Percentiles rank a stretch among this genome's conserved stretches.
phyloP scores from a whole-genome alignment of 1,140 invertebrate genomes.

The Medauroidea extradentata region DNA sequence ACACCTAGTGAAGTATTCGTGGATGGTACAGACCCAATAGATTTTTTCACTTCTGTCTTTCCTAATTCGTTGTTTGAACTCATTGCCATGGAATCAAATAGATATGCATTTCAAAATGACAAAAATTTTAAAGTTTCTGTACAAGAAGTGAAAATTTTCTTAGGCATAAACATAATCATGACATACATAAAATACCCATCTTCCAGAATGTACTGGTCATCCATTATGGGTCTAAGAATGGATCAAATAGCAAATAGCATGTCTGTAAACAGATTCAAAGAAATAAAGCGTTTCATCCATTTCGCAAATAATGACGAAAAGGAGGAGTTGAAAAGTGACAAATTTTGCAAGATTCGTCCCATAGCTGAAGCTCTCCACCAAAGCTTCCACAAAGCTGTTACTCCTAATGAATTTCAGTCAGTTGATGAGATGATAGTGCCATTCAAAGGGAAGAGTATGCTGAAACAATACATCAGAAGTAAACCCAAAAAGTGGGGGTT shows the following conservation, averaged over 20 bases:
- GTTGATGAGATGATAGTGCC: slow-evolving; percentile 37
- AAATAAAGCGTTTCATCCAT: no score
- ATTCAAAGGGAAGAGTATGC: slow-evolving; percentile 28
- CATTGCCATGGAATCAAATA: slow-evolving; percentile 3
- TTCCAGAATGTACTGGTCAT: slow-evolving; percentile 17
- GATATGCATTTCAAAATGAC: slow-evolving; percentile 9
- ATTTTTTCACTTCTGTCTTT: slow-evolving; percentile 11
- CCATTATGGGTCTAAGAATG: slow-evolving; percentile 5
- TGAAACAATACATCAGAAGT: slow-evolving; percentile 31
- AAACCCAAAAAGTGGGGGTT: slow-evolving; percentile 39
- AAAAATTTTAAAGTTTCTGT: slow-evolving; percentile 10
- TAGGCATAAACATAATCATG: slow-evolving; percentile 18
- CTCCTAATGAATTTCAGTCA: slow-evolving; percentile 17
- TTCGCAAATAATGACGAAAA: no score
- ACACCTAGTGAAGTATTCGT: neutral
- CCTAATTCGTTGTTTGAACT: slow-evolving; percentile 3
- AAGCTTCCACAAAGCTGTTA: no score
- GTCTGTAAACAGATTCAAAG: no score
- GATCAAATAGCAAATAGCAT: slow-evolving; percentile 6
- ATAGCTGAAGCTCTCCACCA: no score
- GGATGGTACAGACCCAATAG: slow-evolving; percentile 2
- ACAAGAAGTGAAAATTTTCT: slow-evolving; percentile 10
- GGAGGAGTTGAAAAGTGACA: no score
- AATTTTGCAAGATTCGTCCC: no score
- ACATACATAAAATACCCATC: slow-evolving; percentile 16